Base-by-base conservation (phyloP, 1,140 invertebrate species). In the Diorhabda sublineata region DNA sequence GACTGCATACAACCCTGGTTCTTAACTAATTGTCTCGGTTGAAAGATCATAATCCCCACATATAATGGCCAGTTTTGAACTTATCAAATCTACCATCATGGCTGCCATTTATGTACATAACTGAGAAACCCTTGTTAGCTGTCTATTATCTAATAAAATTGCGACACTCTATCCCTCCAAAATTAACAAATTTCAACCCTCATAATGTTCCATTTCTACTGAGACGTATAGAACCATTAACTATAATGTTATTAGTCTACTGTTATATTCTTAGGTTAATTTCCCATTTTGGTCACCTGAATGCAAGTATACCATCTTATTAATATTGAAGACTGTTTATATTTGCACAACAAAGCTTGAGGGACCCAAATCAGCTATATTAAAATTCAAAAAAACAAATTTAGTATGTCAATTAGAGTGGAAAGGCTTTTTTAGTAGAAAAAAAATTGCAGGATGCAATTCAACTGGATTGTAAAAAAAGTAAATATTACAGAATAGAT, bases 11-110 rank as follows among this genome's bases (percentile, higher is more conserved):
- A 62, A 11, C 61, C 7, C 61, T 62, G 61, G 11, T 7, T 45
- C 9, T 45, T 61, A 75, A 75, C 78, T 81, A 81, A 81, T 81
- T 81, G 79, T 80, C 79, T 81, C 80, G 76, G 79, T 79, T 75
- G 80, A 73, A 74, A 78, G 80, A 78, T 81, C 77, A 79, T 81
- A 81, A 80, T 81, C 80, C 76, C 76, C 71, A 76, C 75, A 76
- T 79, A 79, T 79, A 80, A 80, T 79, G 78, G 76, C 78, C 76
- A 79, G 76, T 78, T 78, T 75, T 74, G 69, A 79, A 78, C 77
- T 78, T 77, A 78, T 77, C 79, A 81, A 81, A 80, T 80, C 79
- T 78, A 76, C 73, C 76, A 79, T 79, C 75, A 78, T 78, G 77
- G 78, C 74, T 71, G 72, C 78, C 75, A 75, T 77, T 79, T 76